Base-by-base conservation (phyloP, 2,797 vertebrate species). In the Hypotaenidia philippensis region DNA sequence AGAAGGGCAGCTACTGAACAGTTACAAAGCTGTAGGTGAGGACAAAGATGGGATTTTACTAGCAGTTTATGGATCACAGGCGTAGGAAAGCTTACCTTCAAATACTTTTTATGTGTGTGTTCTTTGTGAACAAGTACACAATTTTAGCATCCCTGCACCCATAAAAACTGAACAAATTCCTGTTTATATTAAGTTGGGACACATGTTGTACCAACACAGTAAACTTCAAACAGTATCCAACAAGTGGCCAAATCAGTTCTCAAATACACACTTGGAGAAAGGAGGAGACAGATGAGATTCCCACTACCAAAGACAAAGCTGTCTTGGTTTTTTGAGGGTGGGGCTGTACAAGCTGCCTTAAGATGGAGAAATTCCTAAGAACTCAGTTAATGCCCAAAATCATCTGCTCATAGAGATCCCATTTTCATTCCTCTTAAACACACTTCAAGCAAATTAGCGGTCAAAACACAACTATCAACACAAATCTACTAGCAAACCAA, bases 11-110 rank as follows among this genome's bases (percentile, higher is more conserved):
- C 32, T 68, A n/a, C 49, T 61, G 53, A 64, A 31, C 47, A 56
- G 64, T 31, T 78, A 63, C 1, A 44, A 80, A 87, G 72, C 40
- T 75, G 69, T 27, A 83, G 9, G 1, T 12, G 82, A 96, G 94
- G 84, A 85, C 71, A 92, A 93, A 92, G 75, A 90, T 86, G 93
- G 93, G 93, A 93, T 93, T 94, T 93, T 86, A 64, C 38, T 52
- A 53, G 86, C 60, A 94, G 82, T 68, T 0, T 81, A 74, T 20
- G 34, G 45, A 71, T 80, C 56, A n/a, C 29, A 41, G 71, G 26
- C 25, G 45, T 1, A 64, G 27, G 22, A 83, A 49, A 91, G 53
- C 22, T 52, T 64, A 55, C 59, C 63, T 81, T 45, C n/a, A 50
- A 71, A 65, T 9, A 38, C 27, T 17, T 87, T 63, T 20, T 12